Conservation (phyloP, 2,797 vertebrate species). For the Scolopax rusticola region DNA sequence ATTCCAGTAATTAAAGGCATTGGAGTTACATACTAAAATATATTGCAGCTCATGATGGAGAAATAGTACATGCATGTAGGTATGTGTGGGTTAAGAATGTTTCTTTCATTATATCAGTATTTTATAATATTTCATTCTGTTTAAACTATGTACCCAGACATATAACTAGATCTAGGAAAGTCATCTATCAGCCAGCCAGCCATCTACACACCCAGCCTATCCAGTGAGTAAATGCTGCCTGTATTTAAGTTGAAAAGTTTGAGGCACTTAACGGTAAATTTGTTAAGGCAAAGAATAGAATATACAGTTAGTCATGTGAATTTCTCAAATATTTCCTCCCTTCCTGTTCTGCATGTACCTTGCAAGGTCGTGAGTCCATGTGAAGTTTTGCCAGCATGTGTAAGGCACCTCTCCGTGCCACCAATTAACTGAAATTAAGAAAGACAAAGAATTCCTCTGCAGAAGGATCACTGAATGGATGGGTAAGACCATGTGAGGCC, state of each 20-base stretch:
- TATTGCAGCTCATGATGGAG: background rate
- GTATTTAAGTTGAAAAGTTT: background rate
- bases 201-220: background rate
- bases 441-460: background rate
- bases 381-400: background rate
- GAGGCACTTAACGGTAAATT: background rate
- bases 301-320: background rate
- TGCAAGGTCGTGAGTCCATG: background rate
- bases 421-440: background rate
- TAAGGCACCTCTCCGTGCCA: background rate
- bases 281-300: background rate
- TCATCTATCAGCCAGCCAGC: background rate
- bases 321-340: background rate
- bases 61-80: background rate
- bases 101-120: background rate
- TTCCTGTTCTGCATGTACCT: background rate
- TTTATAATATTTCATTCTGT: background rate
- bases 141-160: background rate
- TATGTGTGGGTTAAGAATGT: background rate
- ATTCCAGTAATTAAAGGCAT: background rate
- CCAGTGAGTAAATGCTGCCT: background rate
- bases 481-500: background rate
- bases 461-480: background rate
- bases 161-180: background rate
- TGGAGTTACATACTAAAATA: background rate